Conservation (phyloP, 2,113 vertebrate genomes). For the Rissa tridactyla region DNA sequence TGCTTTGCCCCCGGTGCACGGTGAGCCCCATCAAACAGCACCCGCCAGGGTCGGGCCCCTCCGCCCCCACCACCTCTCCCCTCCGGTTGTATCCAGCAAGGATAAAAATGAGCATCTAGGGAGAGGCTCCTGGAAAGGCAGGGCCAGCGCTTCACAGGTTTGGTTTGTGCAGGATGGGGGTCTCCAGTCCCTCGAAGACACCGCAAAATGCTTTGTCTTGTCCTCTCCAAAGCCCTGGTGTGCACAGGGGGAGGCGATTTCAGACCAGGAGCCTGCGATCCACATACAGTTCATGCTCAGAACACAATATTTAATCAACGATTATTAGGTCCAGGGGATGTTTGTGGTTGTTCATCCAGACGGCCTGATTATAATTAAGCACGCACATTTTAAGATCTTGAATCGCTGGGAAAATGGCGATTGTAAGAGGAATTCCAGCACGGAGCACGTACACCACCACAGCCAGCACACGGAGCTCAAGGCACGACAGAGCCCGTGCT, state of each 20-base stretch:
- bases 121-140: background rate
- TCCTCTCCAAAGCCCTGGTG: background rate
- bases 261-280: background rate
- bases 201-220: background rate
- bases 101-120: accelerated
- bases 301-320: background rate
- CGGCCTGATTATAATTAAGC: constrained; percentile 9
- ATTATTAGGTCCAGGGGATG: background rate
- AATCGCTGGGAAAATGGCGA: background rate
- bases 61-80: background rate
- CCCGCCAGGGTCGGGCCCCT: accelerated
- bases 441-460: background rate
- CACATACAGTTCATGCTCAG: accelerated
- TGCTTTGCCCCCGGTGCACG: accelerated
- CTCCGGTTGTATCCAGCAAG: background rate
- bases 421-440: background rate
- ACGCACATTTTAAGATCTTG: background rate
- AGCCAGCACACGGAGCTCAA: background rate
- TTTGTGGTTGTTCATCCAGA: background rate
- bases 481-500: background rate
- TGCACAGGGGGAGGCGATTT: background rate
- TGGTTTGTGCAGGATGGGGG: background rate
- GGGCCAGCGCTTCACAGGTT: background rate
- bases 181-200: background rate
- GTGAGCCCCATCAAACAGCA: background rate